Base-by-base conservation (phyloP, 1,140 invertebrate genomes). In the Meloidogyne floridensis region DNA sequence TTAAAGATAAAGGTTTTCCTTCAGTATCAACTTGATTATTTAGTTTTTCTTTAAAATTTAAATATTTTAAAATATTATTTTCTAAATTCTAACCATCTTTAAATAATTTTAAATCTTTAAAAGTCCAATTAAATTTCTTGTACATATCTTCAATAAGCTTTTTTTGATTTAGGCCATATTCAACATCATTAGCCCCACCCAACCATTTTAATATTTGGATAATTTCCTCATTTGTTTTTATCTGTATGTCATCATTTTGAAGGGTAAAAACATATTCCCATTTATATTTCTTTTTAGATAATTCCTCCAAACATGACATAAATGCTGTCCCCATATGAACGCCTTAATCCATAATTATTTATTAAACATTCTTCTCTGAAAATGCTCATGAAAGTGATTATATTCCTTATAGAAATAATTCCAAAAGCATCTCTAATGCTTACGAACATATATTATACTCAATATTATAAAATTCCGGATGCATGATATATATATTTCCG, bases 221-320 rank as follows among this genome's bases (percentile, higher is more conserved):
- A 53, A 81, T 65, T 81, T 81, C 80, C 8, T 20, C 79, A 72
- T 81, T 81, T 3, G 80, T 81, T 65, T 81, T 81, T 13, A 80
- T 72, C 13, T 51, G 54, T 15, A 80, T 11, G 15, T 81, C 80
- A 13, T 81, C 51, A 53, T 77, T 81, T 51, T 81, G 69, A 32
- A 81, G 47, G 47, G 47, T 47, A 47, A 47, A 47, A 47, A 47
- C 7, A 47, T 47, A 47, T 47, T 47, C 47, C 47, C 47, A 47
- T 47, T 47, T 47, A 47, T 47, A 47, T 47, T 47, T 4, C 7
- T 47, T 47, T 47, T 47, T 47, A 47, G 47, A 47, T 47, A 47
- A 47, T 47, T 47, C 47, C 47, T 47, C 47, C 7, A 47, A 47
- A 47, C 47, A 47, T 8, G 47, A 47, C 47, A 47, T 47, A 47